Evolutionary conservation across 2,113 vertebrate genomes (phyloP), one percentile per base, ranked within the genome.

Genomic region (Semnornis frantzii): DNA sequence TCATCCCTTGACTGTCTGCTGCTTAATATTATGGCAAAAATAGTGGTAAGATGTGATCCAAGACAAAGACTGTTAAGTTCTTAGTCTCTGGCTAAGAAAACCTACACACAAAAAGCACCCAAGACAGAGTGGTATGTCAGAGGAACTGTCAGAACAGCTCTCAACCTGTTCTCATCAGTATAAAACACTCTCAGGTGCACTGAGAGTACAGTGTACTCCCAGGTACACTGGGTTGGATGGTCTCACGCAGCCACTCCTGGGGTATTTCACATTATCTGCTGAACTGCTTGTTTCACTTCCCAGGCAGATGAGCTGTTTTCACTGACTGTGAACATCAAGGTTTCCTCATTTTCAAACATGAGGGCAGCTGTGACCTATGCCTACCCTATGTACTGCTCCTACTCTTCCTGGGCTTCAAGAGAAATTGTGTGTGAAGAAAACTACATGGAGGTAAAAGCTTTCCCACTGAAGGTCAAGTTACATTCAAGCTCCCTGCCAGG

Each of bases 371-470:
- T 83, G 60, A 93, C 77, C 39, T 95, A 95, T 37, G 86, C 37
- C 24, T 81, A 93, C 33, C 74, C 94, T 16, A 70, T 96, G 94
- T 90, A 76, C 71, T 94, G 96, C 54, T 85, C 94, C 28, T 94
- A 91, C 23, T 23, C 71, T 64, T 65, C 81, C 18, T 93, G 92
- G 94, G 87, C 94, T 79, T 90, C 91, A 17, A 95, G 96, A 85
- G 93, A 97, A 96, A 95, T 94, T 52, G 50, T 97, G 28, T 96
- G 95, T 3, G 96, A 95, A 92, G 95, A 96, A 89, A 96, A 95
- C 66, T 95, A 96, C 90, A 91, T 96, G 95, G 95, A 96, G 90
- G 93, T 94, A 95, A 95, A 93, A 84, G 62, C 55, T 54, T 69
- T 59, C 57, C 44, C 85, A n/a, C 70, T 70, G 50, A 69, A 69